A percentile compares a stretch with the other conserved stretches of the same genome.
Evolutionary conservation across 2,113 vertebrate genomes (phyloP).

Genomic region (Alligator mississippiensis): DNA sequence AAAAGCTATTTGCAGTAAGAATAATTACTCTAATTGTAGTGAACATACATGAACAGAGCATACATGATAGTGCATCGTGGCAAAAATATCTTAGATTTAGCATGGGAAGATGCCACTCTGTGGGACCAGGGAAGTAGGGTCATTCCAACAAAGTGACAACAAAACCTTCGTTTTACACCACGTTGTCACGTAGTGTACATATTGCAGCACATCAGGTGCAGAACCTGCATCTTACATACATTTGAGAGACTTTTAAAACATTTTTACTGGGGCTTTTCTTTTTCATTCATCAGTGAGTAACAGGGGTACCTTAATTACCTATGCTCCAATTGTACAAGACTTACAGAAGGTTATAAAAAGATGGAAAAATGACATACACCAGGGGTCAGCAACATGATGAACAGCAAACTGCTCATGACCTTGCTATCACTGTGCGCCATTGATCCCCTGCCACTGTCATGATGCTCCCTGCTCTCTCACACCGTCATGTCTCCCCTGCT

Average conservation of each 20-base stretch:
- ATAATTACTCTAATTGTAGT: background rate
- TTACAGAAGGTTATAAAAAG: background rate
- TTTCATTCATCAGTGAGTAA: background rate
- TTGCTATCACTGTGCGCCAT: too few species aligned
- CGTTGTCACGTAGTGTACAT: background rate
- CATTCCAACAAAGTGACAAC: background rate
- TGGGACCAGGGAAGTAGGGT: too few species aligned
- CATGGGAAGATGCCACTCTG: too few species aligned
- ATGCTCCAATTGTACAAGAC: background rate
- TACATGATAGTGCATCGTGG: too few species aligned
- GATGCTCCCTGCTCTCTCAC: too few species aligned
- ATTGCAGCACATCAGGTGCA: fast-evolving
- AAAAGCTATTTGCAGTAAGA: background rate
- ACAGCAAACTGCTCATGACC: too few species aligned
- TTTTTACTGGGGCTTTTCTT: background rate
- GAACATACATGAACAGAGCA: background rate
- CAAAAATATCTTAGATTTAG: too few species aligned
- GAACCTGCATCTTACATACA: background rate
- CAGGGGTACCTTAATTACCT: background rate
- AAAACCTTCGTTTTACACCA: background rate
- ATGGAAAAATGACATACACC: background rate
- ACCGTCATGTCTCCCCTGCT: too few species aligned
- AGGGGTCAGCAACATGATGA: too few species aligned
- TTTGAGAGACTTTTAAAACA: background rate
- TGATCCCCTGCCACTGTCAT: too few species aligned